A percentile compares a stretch with the other conserved stretches of the same genome.
Evolutionary conservation across 2,888 invertebrate species (phyloP).

Genomic region (Hirtodrosophila trivittata): DNA sequence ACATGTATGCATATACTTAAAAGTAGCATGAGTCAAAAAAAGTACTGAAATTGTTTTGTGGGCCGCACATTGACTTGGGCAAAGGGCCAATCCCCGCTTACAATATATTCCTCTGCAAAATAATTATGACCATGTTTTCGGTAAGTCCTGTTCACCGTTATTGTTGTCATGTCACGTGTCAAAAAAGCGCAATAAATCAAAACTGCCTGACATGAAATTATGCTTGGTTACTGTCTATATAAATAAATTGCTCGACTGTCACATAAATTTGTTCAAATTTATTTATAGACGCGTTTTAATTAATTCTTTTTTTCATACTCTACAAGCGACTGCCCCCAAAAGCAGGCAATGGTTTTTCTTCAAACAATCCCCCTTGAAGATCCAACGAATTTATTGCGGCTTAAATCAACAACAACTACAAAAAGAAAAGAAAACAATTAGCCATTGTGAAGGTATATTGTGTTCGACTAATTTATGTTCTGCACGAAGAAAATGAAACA

Average conservation of each 20-base stretch:
- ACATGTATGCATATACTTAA: slow-evolving; percentile 1
- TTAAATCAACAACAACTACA: not conserved
- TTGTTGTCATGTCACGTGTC: slow-evolving; percentile 56
- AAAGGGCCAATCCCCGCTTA: slow-evolving; percentile 21
- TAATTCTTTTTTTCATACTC: slow-evolving; percentile 8
- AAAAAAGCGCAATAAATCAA: slow-evolving; percentile 67
- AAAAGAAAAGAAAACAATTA: not conserved
- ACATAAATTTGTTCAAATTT: slow-evolving; percentile 21
- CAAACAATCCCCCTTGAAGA: not conserved
- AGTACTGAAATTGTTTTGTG: not conserved
- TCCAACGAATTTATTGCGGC: no score
- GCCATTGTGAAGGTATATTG: not conserved
- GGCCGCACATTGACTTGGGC: slow-evolving; percentile 23
- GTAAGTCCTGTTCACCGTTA: slow-evolving; percentile 5
- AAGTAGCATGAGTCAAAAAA: slow-evolving; percentile 8
- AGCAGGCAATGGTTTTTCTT: slow-evolving; percentile 10
- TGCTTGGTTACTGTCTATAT: slow-evolving; percentile 37
- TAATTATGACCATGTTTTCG: slow-evolving; percentile 44
- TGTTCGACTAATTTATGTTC: no score
- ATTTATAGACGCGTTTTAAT: slow-evolving; percentile 26
- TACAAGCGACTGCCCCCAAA: not conserved
- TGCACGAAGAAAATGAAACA: no score
- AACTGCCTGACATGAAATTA: slow-evolving; percentile 44
- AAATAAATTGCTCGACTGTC: slow-evolving; percentile 43
- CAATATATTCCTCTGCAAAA: slow-evolving; percentile 7